These are phyloP conservation scores for Cynocephalus volans DNA, from an alignment of 2,113 vertebrate genomes.

Conservation along the genomic window DNA sequence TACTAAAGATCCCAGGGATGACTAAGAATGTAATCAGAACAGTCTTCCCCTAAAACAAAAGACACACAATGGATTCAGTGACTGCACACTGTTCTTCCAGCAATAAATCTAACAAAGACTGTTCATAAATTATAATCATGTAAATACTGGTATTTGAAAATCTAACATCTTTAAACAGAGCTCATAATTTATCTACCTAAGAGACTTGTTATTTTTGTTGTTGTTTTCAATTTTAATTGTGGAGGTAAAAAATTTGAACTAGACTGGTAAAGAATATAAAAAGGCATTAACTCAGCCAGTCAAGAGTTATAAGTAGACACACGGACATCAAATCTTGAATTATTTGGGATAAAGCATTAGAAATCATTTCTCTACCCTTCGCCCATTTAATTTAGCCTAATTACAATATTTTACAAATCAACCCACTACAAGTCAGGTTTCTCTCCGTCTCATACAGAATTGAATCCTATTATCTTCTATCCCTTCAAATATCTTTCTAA, in stretches of 20 bases:
- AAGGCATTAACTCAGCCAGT: neutral
- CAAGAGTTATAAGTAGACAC: neutral
- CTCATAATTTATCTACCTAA: neutral
- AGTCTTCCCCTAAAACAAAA: slow-evolving; percentile 30
- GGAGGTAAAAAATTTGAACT: neutral
- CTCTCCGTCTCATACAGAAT: neutral
- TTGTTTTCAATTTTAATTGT: slow-evolving; percentile 49
- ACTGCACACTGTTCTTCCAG: neutral
- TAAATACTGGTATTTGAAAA: neutral
- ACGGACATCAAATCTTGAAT: neutral
- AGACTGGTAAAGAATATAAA: neutral
- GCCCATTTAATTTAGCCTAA: neutral
- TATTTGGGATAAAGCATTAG: neutral
- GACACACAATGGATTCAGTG: neutral
- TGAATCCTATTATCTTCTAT: neutral
- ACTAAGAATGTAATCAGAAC: neutral
- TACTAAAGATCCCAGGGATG: neutral
- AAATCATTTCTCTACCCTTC: slow-evolving; percentile 11
- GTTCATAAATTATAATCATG: neutral
- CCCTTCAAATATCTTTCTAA: slow-evolving; percentile 5
- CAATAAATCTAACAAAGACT: slow-evolving; percentile 10
- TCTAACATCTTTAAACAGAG: neutral
- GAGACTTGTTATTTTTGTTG: neutral
- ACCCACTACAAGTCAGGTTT: neutral
- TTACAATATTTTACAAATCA: neutral